A percentile compares a stretch with the other conserved stretches of the same genome.
These are phyloP conservation scores for Drosophila ironensis DNA, from an alignment of 1,140 invertebrate species.

Conservation along the genomic window DNA sequence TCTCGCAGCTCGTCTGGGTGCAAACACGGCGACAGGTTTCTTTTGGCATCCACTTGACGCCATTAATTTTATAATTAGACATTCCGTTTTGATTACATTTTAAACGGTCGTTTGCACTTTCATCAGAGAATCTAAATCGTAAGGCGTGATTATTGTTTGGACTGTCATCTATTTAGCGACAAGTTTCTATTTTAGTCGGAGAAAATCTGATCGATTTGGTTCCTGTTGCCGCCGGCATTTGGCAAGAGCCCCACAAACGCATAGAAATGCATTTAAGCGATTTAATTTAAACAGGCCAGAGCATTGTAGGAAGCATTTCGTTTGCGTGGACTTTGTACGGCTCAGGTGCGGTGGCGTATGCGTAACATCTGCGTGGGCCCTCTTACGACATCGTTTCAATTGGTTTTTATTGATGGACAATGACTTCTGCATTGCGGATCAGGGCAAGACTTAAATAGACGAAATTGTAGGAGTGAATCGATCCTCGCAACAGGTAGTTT, in stretches of 20 bases:
- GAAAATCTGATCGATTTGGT: conserved; percentile 10
- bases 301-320: conserved; percentile 40
- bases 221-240: conserved; percentile 24
- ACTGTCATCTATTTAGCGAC: background rate
- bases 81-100: conserved; percentile 40
- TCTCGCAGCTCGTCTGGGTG: conserved; percentile 28
- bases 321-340: conserved; percentile 30
- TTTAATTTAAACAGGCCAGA: conserved; percentile 13
- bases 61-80: conserved; percentile 55
- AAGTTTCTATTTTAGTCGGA: conserved; percentile 9
- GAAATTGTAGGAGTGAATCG: too few species aligned
- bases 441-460: background rate
- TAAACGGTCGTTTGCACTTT: conserved; percentile 22
- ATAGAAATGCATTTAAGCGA: conserved; percentile 33
- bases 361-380: conserved; percentile 31
- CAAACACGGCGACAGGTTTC: conserved; percentile 64
- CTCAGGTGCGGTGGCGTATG: conserved; percentile 49
- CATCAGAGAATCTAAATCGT: conserved; percentile 6
- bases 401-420: background rate
- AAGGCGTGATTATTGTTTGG: conserved; percentile 3
- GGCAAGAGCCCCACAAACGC: conserved; percentile 42
- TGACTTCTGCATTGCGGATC: background rate
- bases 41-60: conserved; percentile 60
- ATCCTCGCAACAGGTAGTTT: conserved; percentile 19
- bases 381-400: background rate